These are phyloP conservation scores for Heteractis magnifica DNA, from an alignment of 92 coral and sea anemone genomes.

Conservation along the genomic window DNA sequence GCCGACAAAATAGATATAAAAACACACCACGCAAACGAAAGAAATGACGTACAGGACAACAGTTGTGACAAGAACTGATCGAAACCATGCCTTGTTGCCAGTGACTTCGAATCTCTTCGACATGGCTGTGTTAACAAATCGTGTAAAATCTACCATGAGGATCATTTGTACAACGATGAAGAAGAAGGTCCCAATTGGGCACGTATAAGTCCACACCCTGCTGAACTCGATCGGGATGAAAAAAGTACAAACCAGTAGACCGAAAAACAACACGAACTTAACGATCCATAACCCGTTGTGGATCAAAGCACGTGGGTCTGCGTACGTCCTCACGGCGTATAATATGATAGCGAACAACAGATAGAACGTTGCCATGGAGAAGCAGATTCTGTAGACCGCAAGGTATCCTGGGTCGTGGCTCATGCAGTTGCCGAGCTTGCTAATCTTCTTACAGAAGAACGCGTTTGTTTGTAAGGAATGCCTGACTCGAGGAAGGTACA, in stretches of 20 bases:
- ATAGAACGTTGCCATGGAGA: slow-evolving; percentile 96
- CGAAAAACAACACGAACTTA: slow-evolving; percentile 85
- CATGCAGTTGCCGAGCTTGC: slow-evolving; percentile 82
- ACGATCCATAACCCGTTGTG: slow-evolving; percentile 93
- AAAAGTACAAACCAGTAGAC: slow-evolving; percentile 79
- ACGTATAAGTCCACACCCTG: slow-evolving; percentile 80
- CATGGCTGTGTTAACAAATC: slow-evolving; percentile 60
- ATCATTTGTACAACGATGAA: slow-evolving; percentile 78
- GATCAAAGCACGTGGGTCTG: slow-evolving; percentile 83
- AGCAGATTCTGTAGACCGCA: slow-evolving; percentile 91
- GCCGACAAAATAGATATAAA: slow-evolving; percentile 74
- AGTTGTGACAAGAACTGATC: slow-evolving; percentile 48
- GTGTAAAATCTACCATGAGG: slow-evolving; percentile 74
- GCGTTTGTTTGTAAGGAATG: slow-evolving; percentile 66
- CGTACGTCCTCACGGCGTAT: slow-evolving; percentile 60
- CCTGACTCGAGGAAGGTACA: slow-evolving; percentile 80
- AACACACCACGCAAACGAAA: slow-evolving; percentile 62
- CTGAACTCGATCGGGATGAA: slow-evolving; percentile 92
- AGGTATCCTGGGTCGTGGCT: slow-evolving; percentile 96
- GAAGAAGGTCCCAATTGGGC: slow-evolving; percentile 82
- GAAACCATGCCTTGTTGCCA: slow-evolving; percentile 62
- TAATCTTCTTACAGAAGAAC: slow-evolving; percentile 76
- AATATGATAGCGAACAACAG: slow-evolving; percentile 81
- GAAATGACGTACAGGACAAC: slow-evolving; percentile 62
- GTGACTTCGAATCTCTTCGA: slow-evolving; percentile 68